Percentiles rank a stretch among this genome's conserved stretches.
Evolutionary conservation across 2,888 invertebrate species (phyloP).

Genomic region (Dasysyrphus albostriatus): DNA sequence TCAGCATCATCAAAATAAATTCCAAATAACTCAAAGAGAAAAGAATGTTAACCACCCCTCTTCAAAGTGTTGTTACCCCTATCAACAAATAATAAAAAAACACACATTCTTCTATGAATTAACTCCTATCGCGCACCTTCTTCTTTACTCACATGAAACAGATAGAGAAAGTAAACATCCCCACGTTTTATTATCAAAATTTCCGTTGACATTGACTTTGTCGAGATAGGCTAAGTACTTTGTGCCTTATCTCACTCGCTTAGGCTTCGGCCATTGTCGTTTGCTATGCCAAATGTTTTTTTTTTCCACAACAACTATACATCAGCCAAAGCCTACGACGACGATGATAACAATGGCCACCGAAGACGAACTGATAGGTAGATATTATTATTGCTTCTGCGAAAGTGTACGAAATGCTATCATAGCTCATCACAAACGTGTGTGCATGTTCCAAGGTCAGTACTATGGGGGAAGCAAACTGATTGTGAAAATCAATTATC

Average conservation of each 20-base stretch:
- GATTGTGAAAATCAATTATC: constrained; percentile 69
- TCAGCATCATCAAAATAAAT: constrained; percentile 6
- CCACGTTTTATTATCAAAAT: constrained; percentile 49
- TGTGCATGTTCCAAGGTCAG: constrained; percentile 59
- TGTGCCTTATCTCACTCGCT: constrained; percentile 60
- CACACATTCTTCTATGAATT: constrained; percentile 49
- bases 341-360: neutral
- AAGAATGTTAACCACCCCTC: constrained; percentile 3
- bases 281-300: constrained; percentile 46
- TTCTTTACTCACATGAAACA: neutral
- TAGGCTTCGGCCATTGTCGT: neutral
- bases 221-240: constrained; percentile 38
- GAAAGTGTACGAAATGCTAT: constrained; percentile 28
- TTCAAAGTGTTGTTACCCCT: neutral
- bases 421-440: constrained; percentile 9
- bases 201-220: constrained; percentile 74
- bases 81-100: neutral
- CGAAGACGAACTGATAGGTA: neutral
- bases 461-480: constrained; percentile 46
- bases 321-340: neutral
- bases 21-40: neutral
- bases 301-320: neutral
- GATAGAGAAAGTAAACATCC: constrained; percentile 30
- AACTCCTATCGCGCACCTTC: constrained; percentile 32
- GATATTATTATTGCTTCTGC: neutral